These are phyloP conservation scores for Lates japonicus DNA, from an alignment of 2,797 vertebrate genomes.

Conservation along the genomic window DNA sequence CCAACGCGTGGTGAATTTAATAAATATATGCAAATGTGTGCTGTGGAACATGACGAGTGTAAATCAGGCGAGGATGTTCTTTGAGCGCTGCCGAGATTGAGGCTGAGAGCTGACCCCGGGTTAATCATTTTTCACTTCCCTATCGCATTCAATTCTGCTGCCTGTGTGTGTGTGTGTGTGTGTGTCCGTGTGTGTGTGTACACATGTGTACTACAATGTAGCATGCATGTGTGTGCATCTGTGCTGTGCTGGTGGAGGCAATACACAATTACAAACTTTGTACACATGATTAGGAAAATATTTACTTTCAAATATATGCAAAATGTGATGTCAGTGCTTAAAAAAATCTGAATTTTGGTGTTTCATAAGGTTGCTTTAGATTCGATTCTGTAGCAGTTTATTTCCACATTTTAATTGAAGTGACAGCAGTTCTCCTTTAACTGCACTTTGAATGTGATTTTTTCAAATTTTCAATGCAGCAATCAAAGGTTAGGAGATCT, in stretches of 20 bases:
- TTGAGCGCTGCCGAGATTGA: conserved; percentile 89
- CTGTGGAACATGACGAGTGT: conserved; percentile 90
- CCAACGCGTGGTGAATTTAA: conserved; percentile 89
- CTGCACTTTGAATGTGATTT: conserved; percentile 35
- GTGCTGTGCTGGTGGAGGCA: conserved; percentile 43
- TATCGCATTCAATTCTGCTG: conserved; percentile 90
- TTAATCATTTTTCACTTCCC: conserved; percentile 92
- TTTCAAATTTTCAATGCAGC: conserved; percentile 28
- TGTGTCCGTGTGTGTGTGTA: conserved; percentile 40
- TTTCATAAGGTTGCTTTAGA: conserved; percentile 54
- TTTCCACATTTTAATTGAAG: conserved; percentile 63
- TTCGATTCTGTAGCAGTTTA: conserved; percentile 45
- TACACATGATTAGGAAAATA: conserved; percentile 66
- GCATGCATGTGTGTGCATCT: conserved; percentile 43
- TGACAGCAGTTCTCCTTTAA: conserved; percentile 19
- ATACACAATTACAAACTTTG: conserved; percentile 70
- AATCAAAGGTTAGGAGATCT: conserved; percentile 43
- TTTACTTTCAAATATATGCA: conserved; percentile 70
- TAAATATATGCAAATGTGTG: conserved; percentile 93
- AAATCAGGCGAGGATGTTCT: conserved; percentile 90
- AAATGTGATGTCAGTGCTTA: conserved; percentile 36
- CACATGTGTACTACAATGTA: conserved; percentile 47
- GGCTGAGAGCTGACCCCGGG: conserved; percentile 90
- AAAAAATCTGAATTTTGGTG: conserved; percentile 45
- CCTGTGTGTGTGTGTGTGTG: conserved; percentile 54